These are phyloP conservation scores for Epistrophella euchroma DNA, from an alignment of 2,888 invertebrate species.

Conservation along the genomic window DNA sequence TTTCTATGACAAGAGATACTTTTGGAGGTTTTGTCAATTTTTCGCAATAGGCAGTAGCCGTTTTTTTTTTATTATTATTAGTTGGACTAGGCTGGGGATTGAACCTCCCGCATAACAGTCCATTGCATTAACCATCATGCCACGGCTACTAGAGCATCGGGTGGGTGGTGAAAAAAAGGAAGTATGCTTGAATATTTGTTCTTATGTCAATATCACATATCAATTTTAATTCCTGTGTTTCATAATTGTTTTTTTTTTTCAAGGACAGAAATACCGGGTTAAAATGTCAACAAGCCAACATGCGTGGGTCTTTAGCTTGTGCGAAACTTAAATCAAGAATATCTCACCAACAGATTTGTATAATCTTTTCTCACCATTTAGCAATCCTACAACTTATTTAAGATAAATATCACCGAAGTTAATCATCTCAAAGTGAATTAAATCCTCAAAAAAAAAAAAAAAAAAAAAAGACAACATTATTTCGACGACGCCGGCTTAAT, in stretches of 20 bases:
- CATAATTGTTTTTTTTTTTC: not conserved
- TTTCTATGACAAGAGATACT: too few relatives aligned
- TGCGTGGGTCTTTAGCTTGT: not conserved
- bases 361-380: conserved; percentile 36
- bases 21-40: too few relatives aligned
- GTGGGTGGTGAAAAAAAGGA: too few relatives aligned
- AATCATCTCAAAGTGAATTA: conserved; percentile 22
- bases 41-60: too few relatives aligned
- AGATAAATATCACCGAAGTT: conserved; percentile 28
- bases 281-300: not conserved
- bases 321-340: conserved; percentile 8
- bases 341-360: conserved; percentile 2
- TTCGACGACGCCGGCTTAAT: conserved; percentile 23
- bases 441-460: conserved; percentile 3
- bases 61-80: too few relatives aligned
- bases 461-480: not conserved
- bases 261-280: not conserved
- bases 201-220: not conserved
- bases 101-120: too few relatives aligned
- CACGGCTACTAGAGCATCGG: too few relatives aligned
- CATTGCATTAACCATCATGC: too few relatives aligned
- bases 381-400: conserved; percentile 29
- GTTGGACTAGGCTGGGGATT: too few relatives aligned
- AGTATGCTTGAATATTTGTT: too few relatives aligned
- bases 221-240: too few relatives aligned